Evolutionary conservation across 2,113 vertebrate species (phyloP), one percentile per base, ranked within the genome.

Genomic region (Salminus brasiliensis): DNA sequence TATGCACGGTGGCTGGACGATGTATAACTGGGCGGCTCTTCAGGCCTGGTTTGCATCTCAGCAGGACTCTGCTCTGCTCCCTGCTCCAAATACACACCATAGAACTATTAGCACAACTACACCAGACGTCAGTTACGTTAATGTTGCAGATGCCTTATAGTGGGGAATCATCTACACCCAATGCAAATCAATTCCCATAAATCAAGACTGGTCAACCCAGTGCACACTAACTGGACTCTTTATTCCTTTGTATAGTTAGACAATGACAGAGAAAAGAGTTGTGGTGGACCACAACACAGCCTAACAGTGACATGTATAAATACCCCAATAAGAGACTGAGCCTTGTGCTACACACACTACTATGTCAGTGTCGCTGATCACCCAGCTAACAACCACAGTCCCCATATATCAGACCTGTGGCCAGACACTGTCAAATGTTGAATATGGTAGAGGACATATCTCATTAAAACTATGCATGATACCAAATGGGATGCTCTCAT

Each of bases 1-100:
- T 84, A 88, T 25, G 84, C 32, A 8, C 70, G 41, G 59, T 83
- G 87, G 41, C 69, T 84, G 8, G 85, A 87, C 39, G 89, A 83
- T 32, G 82, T 63, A 65, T 88, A 91, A 76, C 80, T 75, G 36
- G 87, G 52, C 18, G 87, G 79, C 32, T 91, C 89, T 45, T 75
- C 83, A 8, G 85, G 75, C n/a, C n/a, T 45, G 18, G 74, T 69
- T 60, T 87, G 84, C 25, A 74, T 45, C 21, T 89, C 88, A 71
- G 79, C 39, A 72, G 85, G 88, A 0, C 41, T 30, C 8, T 73
- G 32, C 7, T 81, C 83, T 34, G 67, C 80, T 72, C 68, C 87
- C 92, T 94, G 83, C 27, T 41, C 27, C 36, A 12, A 74, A 15
- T 39, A 55, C 27, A 78, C 47, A 65, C 25, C 45, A 43, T n/a